These are phyloP conservation scores for Heliconius eleuchia DNA, from an alignment of 1,140 invertebrate species.

Conservation along the genomic window DNA sequence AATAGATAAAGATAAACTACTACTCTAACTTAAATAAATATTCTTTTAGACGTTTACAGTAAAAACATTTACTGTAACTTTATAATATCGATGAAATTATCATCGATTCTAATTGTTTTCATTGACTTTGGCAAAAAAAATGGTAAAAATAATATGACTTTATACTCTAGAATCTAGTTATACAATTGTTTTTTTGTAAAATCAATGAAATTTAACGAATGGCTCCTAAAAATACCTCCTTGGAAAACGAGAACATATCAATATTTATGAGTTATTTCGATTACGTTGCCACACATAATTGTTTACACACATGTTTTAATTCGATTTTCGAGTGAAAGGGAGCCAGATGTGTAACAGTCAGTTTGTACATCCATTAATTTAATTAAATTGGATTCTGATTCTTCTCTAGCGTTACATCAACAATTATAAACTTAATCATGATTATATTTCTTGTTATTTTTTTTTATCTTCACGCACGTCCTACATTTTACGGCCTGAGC, in stretches of 20 bases:
- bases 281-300: constrained; percentile 27
- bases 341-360: constrained; percentile 21
- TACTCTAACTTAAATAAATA: too few species aligned
- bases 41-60: too few species aligned
- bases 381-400: constrained; percentile 24
- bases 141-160: too few species aligned
- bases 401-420: constrained; percentile 26
- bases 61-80: too few species aligned
- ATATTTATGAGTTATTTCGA: constrained; percentile 15
- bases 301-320: constrained; percentile 30
- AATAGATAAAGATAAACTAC: too few species aligned
- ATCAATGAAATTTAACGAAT: background rate
- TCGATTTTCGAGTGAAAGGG: constrained; percentile 35
- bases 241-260: background rate
- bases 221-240: background rate
- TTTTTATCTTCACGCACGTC: background rate
- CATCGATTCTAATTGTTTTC: too few species aligned
- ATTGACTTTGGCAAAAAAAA: too few species aligned
- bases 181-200: background rate
- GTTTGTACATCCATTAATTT: constrained; percentile 21
- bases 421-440: constrained; percentile 18
- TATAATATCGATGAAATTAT: too few species aligned
- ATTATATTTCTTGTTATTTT: constrained; percentile 2
- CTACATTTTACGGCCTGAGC: background rate
- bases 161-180: too few species aligned